Evolutionary conservation across 1,140 invertebrate genomes (phyloP), one percentile per base, ranked within the genome.

Genomic region (Scaptomyza montana): DNA sequence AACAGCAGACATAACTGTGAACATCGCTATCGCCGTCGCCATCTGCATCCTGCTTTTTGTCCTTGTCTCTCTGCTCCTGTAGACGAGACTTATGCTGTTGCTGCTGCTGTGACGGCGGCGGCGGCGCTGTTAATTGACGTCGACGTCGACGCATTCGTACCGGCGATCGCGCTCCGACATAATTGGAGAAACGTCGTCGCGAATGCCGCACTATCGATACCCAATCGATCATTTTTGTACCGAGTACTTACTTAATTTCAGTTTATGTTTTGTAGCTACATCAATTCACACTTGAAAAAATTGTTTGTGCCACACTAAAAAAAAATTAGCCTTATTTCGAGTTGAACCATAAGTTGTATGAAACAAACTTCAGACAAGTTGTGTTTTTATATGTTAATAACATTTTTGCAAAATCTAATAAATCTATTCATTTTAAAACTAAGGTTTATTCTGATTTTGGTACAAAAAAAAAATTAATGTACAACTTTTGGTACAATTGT

Each of bases 171-270:
- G 93, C 92, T 84, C 94, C 95, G 90, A 95, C 94, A 86, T 95
- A 96, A 91, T 95, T 95, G 64, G 95, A 96, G 90, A 96, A 95
- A 33, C 95, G 93, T 39, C 95, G 93, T 28, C 94, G 92, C 43
- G 95, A 96, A 78, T 96, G 94, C 57, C 95, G 93, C 33, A 96
- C 95, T 64, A 96, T 96, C 66, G 95, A 96, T 66, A 96, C 95
- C 95, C 95, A 96, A 92, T 96, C 95, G 78, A 96, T 96, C 95
- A 96, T 96, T 55, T 55, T 57, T 71, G 33, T 54, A 3, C 39
- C 13, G 41, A 41, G 36, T 53, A 64, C 46, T 19, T n/a, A 45
- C 62, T 76, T 39, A 25, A n/a, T n/a, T 63, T n/a, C 57, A 51
- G 9, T 21, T 71, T 51, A 2, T 8, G 9, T 64, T 53, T 45